phyloP scores from a whole-genome alignment of 2,797 vertebrate species.

The Rhincodon typus region DNA sequence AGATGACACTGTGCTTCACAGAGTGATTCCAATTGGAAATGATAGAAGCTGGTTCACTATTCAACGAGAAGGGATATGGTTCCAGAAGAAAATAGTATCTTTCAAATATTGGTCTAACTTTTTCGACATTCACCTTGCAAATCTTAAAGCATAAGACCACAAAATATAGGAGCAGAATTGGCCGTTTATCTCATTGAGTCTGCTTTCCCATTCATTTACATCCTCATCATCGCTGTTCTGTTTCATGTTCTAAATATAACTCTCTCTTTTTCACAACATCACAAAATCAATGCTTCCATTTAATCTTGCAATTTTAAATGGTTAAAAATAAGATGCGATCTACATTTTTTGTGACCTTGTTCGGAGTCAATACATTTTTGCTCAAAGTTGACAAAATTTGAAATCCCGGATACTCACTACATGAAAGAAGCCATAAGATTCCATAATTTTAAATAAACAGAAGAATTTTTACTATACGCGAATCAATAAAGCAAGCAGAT shows the following conservation, averaged over 20 bases:
- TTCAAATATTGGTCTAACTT: background rate
- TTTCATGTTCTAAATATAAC: background rate
- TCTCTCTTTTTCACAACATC: background rate
- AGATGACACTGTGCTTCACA: background rate
- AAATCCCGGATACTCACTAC: too few relatives aligned
- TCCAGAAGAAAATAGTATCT: background rate
- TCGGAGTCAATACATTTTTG: too few relatives aligned
- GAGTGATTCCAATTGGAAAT: background rate
- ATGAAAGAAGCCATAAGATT: too few relatives aligned
- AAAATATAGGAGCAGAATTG: too few relatives aligned
- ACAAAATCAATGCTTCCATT: background rate
- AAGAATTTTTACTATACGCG: too few relatives aligned
- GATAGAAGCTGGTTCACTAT: background rate
- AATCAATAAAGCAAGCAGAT: too few relatives aligned
- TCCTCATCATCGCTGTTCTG: background rate
- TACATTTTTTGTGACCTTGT: too few relatives aligned
- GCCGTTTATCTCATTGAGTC: too few relatives aligned
- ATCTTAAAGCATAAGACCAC: background rate
- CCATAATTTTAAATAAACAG: too few relatives aligned
- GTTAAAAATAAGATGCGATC: too few relatives aligned
- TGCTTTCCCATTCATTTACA: too few relatives aligned
- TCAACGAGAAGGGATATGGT: background rate
- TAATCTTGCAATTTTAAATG: background rate
- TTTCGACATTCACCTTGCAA: background rate
- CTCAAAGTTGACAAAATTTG: too few relatives aligned